Evolutionary conservation across 2,113 vertebrate genomes (phyloP), one percentile per base, ranked within the genome.

Genomic region (Cranoglanis bouderius): DNA sequence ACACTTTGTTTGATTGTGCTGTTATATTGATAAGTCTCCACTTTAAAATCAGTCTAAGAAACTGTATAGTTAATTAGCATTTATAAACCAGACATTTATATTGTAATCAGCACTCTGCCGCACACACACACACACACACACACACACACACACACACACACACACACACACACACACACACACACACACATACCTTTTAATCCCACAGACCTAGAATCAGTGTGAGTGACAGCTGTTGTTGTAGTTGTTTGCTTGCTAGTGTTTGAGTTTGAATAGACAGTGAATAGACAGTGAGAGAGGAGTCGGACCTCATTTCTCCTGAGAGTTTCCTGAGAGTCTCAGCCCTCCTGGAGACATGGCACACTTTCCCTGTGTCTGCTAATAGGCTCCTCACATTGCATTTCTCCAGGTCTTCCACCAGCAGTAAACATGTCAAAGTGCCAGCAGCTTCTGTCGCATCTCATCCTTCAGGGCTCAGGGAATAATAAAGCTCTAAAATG

Each of bases 311-410:
- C 55, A 55, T 40, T 51, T 43, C 26, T 67, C 81, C 53, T 19
- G 77, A 13, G 53, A 21, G 59, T 88, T 86, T 55, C 49, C 67
- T 3, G 35, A 59, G 75, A 67, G 46, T 61, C 9, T 82, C 40
- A 74, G 55, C 77, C 78, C 63, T 40, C 82, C 83, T 89, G 86
- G 70, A 75, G 77, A 67, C 84, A 59, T 61, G 57, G 74, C 80
- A 70, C 63, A 43, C 53, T 5, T 87, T 75, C 74, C 49, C 80
- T 38, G 70, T 78, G 51, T 75, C 57, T 51, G 59, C 75, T 90
- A 88, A 87, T 90, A 84, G 88, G 88, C 81, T 88, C 67, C n/a
- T 49, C 49, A 82, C 65, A 77, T 84, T 55, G 24, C 61, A 57
- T 82, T 84, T 53, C 86, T 29, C 29, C 24, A n/a, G 63, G 84